These are phyloP conservation scores for Acrocephalus scirpaceus DNA, from an alignment of 2,797 vertebrate species.

Conservation along the genomic window DNA sequence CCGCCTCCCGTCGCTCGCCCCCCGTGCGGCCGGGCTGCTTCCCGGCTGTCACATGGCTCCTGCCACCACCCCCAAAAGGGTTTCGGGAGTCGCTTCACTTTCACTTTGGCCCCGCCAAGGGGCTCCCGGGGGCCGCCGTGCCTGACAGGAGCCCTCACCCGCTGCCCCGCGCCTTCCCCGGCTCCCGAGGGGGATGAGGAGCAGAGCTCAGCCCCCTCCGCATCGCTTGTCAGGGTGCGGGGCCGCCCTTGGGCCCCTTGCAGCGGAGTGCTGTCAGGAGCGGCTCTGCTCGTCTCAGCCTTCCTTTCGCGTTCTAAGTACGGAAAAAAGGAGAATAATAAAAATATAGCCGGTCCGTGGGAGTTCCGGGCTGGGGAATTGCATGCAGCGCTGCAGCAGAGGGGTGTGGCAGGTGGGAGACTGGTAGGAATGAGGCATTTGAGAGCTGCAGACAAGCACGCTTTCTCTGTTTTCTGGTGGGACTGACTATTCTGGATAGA, in stretches of 20 bases:
- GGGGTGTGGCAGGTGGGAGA: not conserved
- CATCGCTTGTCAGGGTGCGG: not conserved
- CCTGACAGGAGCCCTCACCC: not conserved
- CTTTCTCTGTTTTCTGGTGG: not conserved
- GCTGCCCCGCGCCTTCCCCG: not conserved
- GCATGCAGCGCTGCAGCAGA: not conserved
- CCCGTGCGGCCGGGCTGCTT: not conserved
- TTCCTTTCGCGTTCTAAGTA: not conserved
- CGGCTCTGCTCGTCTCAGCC: not conserved
- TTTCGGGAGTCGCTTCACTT: slow-evolving; percentile 44
- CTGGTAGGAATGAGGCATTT: not conserved
- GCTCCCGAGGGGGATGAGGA: not conserved
- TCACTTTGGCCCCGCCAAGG: slow-evolving; percentile 34
- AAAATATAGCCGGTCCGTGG: not conserved
- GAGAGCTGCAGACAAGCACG: rapidly evolving
- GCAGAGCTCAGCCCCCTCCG: not conserved
- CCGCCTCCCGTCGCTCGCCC: not conserved
- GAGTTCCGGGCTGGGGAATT: not conserved
- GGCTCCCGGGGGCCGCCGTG: not conserved
- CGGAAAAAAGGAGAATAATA: not conserved
- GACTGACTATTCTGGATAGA: too few relatives aligned
- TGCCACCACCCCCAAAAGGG: not conserved
- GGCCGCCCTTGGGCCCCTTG: too few relatives aligned
- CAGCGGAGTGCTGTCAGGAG: not conserved
- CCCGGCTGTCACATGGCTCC: slow-evolving; percentile 64